A percentile compares a stretch with the other conserved stretches of the same genome.
phyloP scores from a whole-genome alignment of 2,888 invertebrate genomes.

The Ichneumoninae sp. region DNA sequence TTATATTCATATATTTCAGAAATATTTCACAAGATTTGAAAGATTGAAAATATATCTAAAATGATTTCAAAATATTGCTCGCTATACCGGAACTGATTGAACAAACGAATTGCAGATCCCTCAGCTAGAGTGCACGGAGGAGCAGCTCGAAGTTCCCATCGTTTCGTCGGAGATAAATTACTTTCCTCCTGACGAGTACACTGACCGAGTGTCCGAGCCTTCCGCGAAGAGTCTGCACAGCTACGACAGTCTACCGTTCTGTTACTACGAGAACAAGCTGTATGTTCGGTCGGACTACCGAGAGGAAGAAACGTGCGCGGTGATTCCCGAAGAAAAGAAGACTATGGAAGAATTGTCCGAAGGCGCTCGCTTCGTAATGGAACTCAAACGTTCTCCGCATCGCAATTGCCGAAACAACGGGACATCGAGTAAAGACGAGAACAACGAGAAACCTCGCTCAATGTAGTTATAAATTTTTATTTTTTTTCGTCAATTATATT shows the following conservation, averaged over 20 bases:
- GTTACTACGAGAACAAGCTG: conserved; percentile 63
- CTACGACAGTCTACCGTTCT: conserved; percentile 65
- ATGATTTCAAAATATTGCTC: too few relatives aligned
- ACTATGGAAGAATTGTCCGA: conserved; percentile 65
- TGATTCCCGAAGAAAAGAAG: conserved; percentile 50
- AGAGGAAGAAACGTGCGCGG: conserved; percentile 15
- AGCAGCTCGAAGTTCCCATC: conserved; percentile 43
- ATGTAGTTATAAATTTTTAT: conserved; percentile 35
- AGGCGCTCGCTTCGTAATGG: conserved; percentile 64
- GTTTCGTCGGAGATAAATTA: conserved; percentile 57
- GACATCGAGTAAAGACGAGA: not conserved
- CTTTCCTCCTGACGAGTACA: conserved; percentile 57
- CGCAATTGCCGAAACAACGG: not conserved
- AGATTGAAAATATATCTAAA: too few relatives aligned
- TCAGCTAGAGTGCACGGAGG: conserved; percentile 49
- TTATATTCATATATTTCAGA: too few relatives aligned
- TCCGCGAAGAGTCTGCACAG: conserved; percentile 55
- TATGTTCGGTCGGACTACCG: conserved; percentile 65
- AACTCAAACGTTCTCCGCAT: conserved; percentile 12
- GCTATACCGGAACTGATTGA: not conserved
- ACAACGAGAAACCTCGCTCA: not conserved
- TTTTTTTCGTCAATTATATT: conserved; percentile 59
- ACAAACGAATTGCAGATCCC: conserved; percentile 49
- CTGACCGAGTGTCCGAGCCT: conserved; percentile 47
- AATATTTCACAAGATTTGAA: too few relatives aligned